Base-by-base conservation (phyloP, 2,113 vertebrate species). In the Anseranas semipalmata region DNA sequence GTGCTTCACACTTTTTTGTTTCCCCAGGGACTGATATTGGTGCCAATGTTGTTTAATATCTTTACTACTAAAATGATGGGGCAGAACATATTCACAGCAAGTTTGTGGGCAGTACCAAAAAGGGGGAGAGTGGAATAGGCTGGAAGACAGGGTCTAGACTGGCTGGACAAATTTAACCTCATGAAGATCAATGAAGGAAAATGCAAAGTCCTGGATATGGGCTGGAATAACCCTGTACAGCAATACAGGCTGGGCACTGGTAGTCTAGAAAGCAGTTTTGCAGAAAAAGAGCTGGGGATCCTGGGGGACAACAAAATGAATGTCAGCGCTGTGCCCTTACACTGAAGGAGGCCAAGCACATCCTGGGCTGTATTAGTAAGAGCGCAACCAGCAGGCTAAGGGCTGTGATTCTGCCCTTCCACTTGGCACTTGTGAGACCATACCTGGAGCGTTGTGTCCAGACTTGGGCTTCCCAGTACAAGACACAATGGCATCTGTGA, bases 131-230 rank as follows among this genome's bases (percentile, higher is more conserved):
- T 3, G 22, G 11, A 94, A 48, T 1, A 75, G 37, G 13, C 24
- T 66, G 74, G 56, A 79, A 89, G 37, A 9, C 39, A 62, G 11
- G 35, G 15, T 53, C 73, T 73, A 71, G 41, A 37, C 17, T 46
- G 22, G 25, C 19, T 83, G n/a, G 22, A 90, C 22, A 70, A 92
- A 73, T 3, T 8, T 45, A 78, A 53, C 16, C 17, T 81, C 50
- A 27, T 8, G 15, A 76, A 68, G 35, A 55, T 12, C 16, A 33
- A n/a, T 8, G 16, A 14, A 86, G 22, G 39, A 65, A 88, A 82
- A 89, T 4, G 5, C 28, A 63, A 18, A 1, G 3, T 50, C 28
- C 7, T 59, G 15, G 1, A 3, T 2, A 3, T 12, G 17, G 7
- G n/a, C 24, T 82, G n/a, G 24, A 75, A 63, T 35, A 82, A 83